Conservation (phyloP, 2,888 invertebrate species). For the Agriotes lineatus region DNA sequence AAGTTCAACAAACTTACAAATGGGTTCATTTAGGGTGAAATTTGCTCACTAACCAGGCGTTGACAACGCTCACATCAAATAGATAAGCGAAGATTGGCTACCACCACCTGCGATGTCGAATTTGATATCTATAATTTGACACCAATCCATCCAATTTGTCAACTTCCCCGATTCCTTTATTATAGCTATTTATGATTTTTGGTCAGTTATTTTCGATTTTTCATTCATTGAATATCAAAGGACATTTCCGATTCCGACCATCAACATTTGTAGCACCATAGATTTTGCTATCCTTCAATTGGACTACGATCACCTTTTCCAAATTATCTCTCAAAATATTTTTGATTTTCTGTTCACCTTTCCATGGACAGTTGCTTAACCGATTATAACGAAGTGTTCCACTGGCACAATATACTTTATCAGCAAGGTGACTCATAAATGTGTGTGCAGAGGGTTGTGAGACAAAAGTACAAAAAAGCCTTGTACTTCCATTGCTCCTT, state of each 20-base stretch:
- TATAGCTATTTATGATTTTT: neutral
- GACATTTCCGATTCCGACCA: neutral
- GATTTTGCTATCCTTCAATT: neutral
- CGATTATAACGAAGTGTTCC: constrained; percentile 39
- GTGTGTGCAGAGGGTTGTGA: too few relatives aligned
- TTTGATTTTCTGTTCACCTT: neutral
- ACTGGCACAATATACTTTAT: constrained; percentile 25
- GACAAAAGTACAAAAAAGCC: too few relatives aligned
- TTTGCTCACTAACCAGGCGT: too few relatives aligned
- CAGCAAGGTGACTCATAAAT: neutral
- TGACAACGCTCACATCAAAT: too few relatives aligned
- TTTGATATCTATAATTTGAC: neutral
- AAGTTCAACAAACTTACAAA: too few relatives aligned
- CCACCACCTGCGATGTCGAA: neutral
- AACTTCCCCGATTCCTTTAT: neutral
- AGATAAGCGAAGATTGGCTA: too few relatives aligned
- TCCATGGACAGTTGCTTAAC: neutral
- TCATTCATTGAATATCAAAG: neutral
- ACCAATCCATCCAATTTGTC: neutral
- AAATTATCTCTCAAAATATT: neutral
- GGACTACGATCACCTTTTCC: neutral
- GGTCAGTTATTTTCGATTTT: neutral
- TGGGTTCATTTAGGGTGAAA: too few relatives aligned
- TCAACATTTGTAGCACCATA: neutral
- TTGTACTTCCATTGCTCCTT: too few relatives aligned